Base-by-base conservation (phyloP, 2,797 vertebrate genomes). In the Sebastes baramenuke region DNA sequence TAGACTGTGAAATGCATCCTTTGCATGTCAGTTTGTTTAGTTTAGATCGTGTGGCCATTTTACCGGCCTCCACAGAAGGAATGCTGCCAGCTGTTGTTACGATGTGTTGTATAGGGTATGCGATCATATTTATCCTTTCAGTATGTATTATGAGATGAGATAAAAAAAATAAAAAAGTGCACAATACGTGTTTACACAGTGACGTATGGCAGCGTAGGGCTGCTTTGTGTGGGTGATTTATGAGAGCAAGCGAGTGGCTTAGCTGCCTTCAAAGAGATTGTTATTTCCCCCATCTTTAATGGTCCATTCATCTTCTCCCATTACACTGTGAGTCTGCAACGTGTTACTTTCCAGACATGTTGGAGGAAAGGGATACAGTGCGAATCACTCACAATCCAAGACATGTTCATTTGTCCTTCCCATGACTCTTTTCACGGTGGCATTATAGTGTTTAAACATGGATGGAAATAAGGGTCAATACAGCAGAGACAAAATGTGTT, bases 1-100 rank as follows among this genome's bases (percentile, higher is more conserved):
- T 46, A 80, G 68, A 75, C 77, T 81, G 67, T 84, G 76, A 91
- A 92, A 92, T 90, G 71, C 80, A 79, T 82, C 76, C 55, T 83
- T 84, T 90, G 82, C 79, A 89, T 85, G 82, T 86, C 52, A 6
- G 56, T 90, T 89, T 88, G 78, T 91, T 91, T 93, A 77, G 32
- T 83, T 87, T 73, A 75, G 67, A 87, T 86, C 55, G 75, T 76
- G 27, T 67, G 56, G 55, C 29, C 72, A n/a, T 72, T 79, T 84
- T 75, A 77, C 67, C 22, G 74, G 75, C 61, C 46, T 38, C 27
- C 22, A 22, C 22, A 62, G 32, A 80, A 49, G 54, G 67, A 83
- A 70, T 7, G 29, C 27, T 76, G 69, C 67, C 68, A 72, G 67
- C n/a, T 60, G 36, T 67, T 77, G 46, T 74, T 82, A 32, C 81